Base-by-base conservation (phyloP, 2,888 invertebrate species). In the Esperia sulphurella region DNA sequence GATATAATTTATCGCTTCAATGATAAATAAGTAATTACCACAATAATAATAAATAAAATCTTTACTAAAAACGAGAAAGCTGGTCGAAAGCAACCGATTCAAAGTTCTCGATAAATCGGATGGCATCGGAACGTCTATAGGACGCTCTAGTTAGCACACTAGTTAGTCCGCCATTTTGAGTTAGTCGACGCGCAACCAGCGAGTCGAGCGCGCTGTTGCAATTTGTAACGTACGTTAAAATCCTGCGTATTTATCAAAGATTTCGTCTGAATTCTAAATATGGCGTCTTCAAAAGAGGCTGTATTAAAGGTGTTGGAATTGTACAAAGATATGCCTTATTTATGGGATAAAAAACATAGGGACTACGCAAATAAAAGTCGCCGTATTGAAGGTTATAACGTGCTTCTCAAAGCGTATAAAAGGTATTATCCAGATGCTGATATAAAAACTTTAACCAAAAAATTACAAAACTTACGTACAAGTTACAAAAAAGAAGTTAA, bases 301-400 rank as follows among this genome's bases (percentile, higher is more conserved):
- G 4, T 44, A 12, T 12, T 38, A 28, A 6, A 10, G 8, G 14
- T 44, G 8, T 4, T 44, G 1, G 44, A 44, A 14, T 12, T 38
- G 28, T 44, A 44, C 38, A 44, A 28, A 38, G 44, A 44, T 10
- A 44, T 44, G 44, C 28, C 44, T 3, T 37, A n/a, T 28, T 8
- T 44, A 12, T 44, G 44, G 44, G 12, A 31, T 1, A 44, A 21
- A 38, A 14, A 10, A n/a, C 44, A 44, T n/a, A 21, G n/a, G 8
- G 28, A 37, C 7, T 44, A 44, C 12, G 28, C 7, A n/a, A 38
- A 44, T 21, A 37, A 28, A 12, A n/a, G n/a, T 3, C 8, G 9
- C 0, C 13, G 44, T 12, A 14, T 6, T 8, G 38, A 44, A 13
- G 44, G 37, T 8, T 33, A 12, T 7, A 13, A 35, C n/a, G 38